Base-by-base conservation (phyloP, 2,113 vertebrate genomes). In the Zootoca vivipara region DNA sequence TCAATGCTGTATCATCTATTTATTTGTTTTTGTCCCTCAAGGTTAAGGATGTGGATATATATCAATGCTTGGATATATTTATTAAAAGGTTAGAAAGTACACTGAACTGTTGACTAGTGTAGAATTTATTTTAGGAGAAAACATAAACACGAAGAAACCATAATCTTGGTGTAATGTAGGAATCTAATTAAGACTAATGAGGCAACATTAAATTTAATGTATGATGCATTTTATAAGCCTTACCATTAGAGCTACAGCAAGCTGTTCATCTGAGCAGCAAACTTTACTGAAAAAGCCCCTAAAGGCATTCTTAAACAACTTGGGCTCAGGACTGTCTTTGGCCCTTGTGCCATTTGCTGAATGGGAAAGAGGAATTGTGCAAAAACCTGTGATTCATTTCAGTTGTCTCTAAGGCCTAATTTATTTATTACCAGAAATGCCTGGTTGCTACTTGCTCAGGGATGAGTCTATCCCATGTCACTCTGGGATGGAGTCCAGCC, bases 171-270 rank as follows among this genome's bases (percentile, higher is more conserved):
- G 92, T 95, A 96, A 94, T 96, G 91, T 94, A 95, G 95, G 94
- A 96, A 96, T 95, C 95, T 96, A 97, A 97, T 97, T 96, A 96
- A 97, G 96, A 97, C 96, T 97, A 97, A 97, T 97, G 96, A 97
- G 96, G 90, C 91, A 95, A 95, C 96, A 96, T 96, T 96, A 97
- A 96, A 96, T 97, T 97, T 97, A 96, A 97, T 97, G 95, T 97
- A 97, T 95, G 93, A 96, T 96, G 94, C 91, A 90, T 97, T 97
- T 97, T 97, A 97, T 97, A 96, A 94, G 92, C 93, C 89, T 95
- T 92, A 91, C 92, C 89, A 95, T 96, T 96, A 97, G 94, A 96
- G 94, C 90, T 92, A 80, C 78, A 91, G 96, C 96, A 97, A 96
- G 95, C 96, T 97, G 96, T 96, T 97, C n/a, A 1, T 95, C 92